Evolutionary conservation across 2,888 invertebrate genomes (phyloP).

Genomic region (Drosophila fungiperda): DNA sequence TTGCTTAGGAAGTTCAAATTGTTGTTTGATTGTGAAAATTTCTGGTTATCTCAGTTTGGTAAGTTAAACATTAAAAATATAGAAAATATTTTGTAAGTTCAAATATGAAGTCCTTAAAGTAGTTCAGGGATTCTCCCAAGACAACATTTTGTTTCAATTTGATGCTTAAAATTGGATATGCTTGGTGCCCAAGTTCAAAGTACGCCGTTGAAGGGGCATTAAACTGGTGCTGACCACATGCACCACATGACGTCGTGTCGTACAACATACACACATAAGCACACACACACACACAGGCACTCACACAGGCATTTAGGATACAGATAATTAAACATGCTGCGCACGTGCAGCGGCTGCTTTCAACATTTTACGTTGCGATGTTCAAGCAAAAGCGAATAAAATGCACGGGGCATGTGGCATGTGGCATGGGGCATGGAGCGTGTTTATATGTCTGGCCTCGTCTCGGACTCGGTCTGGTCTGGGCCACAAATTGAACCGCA

Average conservation of each 20-base stretch:
- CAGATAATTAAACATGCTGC: constrained; percentile 77
- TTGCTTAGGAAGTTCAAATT: neutral
- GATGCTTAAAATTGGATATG: constrained; percentile 11
- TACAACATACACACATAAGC: constrained; percentile 15
- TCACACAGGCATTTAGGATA: constrained; percentile 23
- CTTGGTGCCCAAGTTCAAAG: constrained; percentile 18
- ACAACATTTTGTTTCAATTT: constrained; percentile 30
- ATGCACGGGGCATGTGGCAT: constrained; percentile 37
- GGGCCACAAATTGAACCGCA: constrained; percentile 66
- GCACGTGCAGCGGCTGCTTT: constrained; percentile 77
- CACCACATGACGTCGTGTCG: constrained; percentile 58
- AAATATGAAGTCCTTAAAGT: neutral
- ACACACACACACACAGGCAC: constrained; percentile 12
- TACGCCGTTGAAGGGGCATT: constrained; percentile 7
- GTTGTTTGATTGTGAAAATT: neutral
- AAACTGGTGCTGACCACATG: constrained; percentile 42
- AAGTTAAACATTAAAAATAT: neutral
- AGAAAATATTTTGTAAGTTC: neutral
- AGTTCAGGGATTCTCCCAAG: neutral
- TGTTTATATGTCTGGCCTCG: constrained; percentile 39
- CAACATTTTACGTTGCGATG: constrained; percentile 70
- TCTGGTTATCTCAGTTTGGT: neutral
- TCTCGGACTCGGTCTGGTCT: constrained; percentile 34
- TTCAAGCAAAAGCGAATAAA: constrained; percentile 67
- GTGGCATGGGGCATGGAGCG: neutral